Conservation (phyloP, 1,140 invertebrate genomes). For the Galleria mellonella region DNA sequence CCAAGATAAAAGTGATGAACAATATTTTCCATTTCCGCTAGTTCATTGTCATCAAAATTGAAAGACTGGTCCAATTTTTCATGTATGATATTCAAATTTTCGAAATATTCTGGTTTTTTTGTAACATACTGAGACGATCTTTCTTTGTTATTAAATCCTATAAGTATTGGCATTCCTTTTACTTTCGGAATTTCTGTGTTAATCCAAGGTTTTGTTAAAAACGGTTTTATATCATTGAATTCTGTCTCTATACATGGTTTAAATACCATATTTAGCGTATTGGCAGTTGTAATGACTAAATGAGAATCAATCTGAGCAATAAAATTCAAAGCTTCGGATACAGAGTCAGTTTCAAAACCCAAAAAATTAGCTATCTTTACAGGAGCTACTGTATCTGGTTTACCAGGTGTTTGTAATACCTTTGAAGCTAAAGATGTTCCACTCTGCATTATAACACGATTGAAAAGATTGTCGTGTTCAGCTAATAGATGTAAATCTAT, state of each 20-base stretch:
- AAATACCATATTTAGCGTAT: not conserved
- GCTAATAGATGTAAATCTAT: constrained; percentile 17
- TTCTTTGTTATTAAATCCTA: constrained; percentile 7
- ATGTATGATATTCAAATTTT: constrained; percentile 14
- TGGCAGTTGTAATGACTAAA: constrained; percentile 2
- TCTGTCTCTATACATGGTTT: constrained; percentile 5
- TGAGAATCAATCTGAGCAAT: not conserved
- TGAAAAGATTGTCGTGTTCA: constrained; percentile 10
- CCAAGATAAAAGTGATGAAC: constrained; percentile 31
- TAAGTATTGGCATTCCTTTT: not conserved
- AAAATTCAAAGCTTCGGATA: constrained; percentile 5
- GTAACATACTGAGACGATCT: not conserved
- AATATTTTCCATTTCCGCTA: constrained; percentile 7
- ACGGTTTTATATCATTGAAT: not conserved
- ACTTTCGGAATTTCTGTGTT: constrained; percentile 3
- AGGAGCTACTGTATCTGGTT: constrained; percentile 2
- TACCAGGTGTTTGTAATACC: not conserved
- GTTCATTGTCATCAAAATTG: constrained; percentile 12
- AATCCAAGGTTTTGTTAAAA: not conserved
- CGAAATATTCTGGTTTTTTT: constrained; percentile 9
- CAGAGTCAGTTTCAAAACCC: constrained; percentile 3
- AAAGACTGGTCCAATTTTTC: constrained; percentile 16
- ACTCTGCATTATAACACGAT: constrained; percentile 12
- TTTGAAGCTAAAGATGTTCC: not conserved
- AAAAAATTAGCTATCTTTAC: constrained; percentile 8